A percentile compares a stretch with the other conserved stretches of the same genome.
Evolutionary conservation across 2,797 vertebrate species (phyloP).

Genomic region (Acanthornis magna): DNA sequence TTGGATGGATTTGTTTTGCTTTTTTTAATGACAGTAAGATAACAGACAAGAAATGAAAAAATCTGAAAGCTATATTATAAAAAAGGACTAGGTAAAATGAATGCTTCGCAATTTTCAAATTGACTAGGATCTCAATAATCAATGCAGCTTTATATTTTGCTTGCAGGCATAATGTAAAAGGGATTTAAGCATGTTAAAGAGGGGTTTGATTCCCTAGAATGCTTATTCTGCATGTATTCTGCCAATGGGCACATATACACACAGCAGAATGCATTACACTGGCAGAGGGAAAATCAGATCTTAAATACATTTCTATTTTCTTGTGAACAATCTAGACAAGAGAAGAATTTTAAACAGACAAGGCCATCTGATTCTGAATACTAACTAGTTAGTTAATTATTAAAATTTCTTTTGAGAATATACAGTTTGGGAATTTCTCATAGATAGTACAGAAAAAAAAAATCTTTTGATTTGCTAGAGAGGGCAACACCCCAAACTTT

Average conservation of each 20-base stretch:
- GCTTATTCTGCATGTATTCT: not conserved
- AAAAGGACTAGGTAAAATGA: not conserved
- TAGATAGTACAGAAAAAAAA: not conserved
- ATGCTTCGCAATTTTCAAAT: not conserved
- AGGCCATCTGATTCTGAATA: slow-evolving; percentile 38
- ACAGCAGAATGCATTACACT: not conserved
- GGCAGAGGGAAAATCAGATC: not conserved
- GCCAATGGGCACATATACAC: not conserved
- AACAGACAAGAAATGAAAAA: not conserved
- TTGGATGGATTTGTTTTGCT: not conserved
- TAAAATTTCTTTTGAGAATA: slow-evolving; percentile 46
- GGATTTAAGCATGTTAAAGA: not conserved
- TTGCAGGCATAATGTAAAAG: not conserved
- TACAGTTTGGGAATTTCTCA: not conserved
- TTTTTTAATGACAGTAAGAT: not conserved
- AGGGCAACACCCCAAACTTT: not conserved
- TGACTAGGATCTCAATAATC: not conserved
- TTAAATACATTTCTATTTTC: not conserved
- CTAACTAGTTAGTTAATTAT: slow-evolving; percentile 47
- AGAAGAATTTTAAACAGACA: slow-evolving; percentile 41
- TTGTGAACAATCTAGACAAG: slow-evolving; percentile 43
- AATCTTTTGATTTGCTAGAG: not conserved
- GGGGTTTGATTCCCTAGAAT: not conserved
- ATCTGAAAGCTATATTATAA: not conserved
- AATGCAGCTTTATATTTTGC: not conserved